Conservation (phyloP, 2,113 vertebrate species). For the Aplodontia rufa region DNA sequence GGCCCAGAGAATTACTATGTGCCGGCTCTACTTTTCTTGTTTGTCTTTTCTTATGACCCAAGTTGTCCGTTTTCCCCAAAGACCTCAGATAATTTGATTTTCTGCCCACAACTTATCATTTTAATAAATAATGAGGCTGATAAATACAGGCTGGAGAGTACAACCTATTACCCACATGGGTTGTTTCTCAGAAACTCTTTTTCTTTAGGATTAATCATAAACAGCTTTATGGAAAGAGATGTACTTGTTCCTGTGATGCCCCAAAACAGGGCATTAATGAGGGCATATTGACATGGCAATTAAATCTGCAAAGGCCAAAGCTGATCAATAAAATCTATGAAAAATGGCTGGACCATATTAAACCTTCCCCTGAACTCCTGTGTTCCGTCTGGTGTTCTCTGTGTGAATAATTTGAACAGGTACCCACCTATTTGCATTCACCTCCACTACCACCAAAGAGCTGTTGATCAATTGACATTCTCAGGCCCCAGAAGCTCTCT, state of each 20-base stretch:
- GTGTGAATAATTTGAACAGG: background rate
- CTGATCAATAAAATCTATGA: constrained; percentile 79
- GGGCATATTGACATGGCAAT: constrained; percentile 68
- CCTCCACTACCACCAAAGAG: background rate
- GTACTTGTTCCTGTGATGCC: constrained; percentile 73
- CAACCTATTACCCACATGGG: background rate
- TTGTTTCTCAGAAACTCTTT: constrained; percentile 64
- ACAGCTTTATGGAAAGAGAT: constrained; percentile 74
- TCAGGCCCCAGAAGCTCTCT: background rate
- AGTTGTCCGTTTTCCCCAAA: constrained; percentile 46
- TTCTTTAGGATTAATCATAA: constrained; percentile 79
- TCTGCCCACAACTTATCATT: constrained; percentile 61
- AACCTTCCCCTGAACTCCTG: constrained; percentile 59
- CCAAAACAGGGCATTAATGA: constrained; percentile 77
- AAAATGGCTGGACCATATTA: constrained; percentile 77
- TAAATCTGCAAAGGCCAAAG: constrained; percentile 74
- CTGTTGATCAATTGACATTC: background rate
- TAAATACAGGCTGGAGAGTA: constrained; percentile 40
- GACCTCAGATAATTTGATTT: constrained; percentile 69
- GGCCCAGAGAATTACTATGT: constrained; percentile 67
- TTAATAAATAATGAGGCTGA: constrained; percentile 61
- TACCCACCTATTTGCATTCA: background rate
- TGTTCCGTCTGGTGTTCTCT: background rate
- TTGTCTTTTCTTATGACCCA: constrained; percentile 63
- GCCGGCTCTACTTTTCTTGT: constrained; percentile 59